phyloP scores from a whole-genome alignment of 2,113 vertebrate species.

The Fregetta grallaria region DNA sequence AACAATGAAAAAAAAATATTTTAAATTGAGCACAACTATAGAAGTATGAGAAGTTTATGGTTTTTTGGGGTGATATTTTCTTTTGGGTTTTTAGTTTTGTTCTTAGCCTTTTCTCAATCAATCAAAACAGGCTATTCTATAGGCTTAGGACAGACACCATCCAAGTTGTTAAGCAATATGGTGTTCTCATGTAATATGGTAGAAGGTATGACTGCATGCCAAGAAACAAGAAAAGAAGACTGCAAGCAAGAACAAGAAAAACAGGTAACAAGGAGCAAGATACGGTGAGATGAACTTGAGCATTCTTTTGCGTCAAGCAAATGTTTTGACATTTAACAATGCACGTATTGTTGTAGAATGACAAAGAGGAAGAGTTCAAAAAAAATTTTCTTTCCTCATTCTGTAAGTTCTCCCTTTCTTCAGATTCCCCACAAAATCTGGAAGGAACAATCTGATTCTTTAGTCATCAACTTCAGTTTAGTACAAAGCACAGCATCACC shows the following conservation, averaged over 20 bases:
- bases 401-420: neutral
- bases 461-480: neutral
- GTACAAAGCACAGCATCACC: neutral
- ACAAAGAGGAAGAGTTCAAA: neutral
- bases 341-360: neutral
- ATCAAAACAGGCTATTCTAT: neutral
- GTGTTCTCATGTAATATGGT: neutral
- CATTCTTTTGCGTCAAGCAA: neutral
- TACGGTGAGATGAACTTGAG: neutral
- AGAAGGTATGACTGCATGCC: neutral
- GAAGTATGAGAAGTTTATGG: neutral
- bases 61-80: fast-evolving
- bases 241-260: neutral
- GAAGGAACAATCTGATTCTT: neutral
- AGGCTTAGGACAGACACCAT: neutral
- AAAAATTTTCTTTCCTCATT: neutral
- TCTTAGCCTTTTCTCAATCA: neutral
- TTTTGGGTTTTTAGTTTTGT: neutral
- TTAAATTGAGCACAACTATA: neutral
- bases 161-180: neutral
- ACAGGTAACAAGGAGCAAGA: neutral
- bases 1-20: neutral
- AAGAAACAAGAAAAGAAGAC: no score
- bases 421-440: neutral
- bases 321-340: neutral